Conservation (phyloP, 2,888 invertebrate genomes). For the Alloplasta piceator region DNA sequence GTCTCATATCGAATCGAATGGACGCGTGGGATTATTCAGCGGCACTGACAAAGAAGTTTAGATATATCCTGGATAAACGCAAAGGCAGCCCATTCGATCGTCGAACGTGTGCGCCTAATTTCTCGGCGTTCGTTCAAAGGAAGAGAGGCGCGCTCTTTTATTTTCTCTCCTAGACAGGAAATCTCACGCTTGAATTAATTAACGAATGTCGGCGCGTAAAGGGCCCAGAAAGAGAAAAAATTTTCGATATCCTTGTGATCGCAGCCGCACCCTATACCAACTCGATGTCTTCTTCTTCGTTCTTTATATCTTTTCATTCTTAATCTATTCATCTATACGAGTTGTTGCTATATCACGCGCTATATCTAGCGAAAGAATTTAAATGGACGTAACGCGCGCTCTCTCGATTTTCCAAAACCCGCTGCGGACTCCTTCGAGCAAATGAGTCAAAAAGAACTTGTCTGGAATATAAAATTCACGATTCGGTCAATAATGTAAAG, state of each 20-base stretch:
- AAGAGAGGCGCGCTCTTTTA: slow-evolving; percentile 55
- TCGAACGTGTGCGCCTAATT: slow-evolving; percentile 32
- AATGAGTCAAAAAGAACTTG: too few relatives aligned
- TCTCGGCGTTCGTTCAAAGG: slow-evolving; percentile 64
- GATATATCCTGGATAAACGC: slow-evolving; percentile 46
- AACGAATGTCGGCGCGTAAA: slow-evolving; percentile 76
- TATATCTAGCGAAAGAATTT: slow-evolving; percentile 49
- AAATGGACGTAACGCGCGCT: slow-evolving; percentile 42
- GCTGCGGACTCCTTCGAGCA: too few relatives aligned
- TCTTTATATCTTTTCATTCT: slow-evolving; percentile 40
- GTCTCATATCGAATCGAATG: slow-evolving; percentile 44
- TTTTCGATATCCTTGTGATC: slow-evolving; percentile 69
- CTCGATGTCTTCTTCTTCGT: slow-evolving; percentile 13
- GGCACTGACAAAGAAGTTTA: slow-evolving; percentile 61
- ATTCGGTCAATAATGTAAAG: too few relatives aligned
- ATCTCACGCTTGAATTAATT: slow-evolving; percentile 82
- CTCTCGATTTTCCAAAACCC: slow-evolving; percentile 42
- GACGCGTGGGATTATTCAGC: slow-evolving; percentile 33
- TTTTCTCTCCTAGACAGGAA: slow-evolving; percentile 71
- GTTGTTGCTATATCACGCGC: slow-evolving; percentile 42
- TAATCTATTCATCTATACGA: slow-evolving; percentile 64
- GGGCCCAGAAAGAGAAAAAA: slow-evolving; percentile 23
- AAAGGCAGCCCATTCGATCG: slow-evolving; percentile 71
- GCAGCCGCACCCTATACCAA: slow-evolving; percentile 47
- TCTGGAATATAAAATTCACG: too few relatives aligned